Percentiles rank a stretch among this genome's conserved stretches.
phyloP scores from a whole-genome alignment of 2,888 invertebrate genomes.

The Elmis aenea region DNA sequence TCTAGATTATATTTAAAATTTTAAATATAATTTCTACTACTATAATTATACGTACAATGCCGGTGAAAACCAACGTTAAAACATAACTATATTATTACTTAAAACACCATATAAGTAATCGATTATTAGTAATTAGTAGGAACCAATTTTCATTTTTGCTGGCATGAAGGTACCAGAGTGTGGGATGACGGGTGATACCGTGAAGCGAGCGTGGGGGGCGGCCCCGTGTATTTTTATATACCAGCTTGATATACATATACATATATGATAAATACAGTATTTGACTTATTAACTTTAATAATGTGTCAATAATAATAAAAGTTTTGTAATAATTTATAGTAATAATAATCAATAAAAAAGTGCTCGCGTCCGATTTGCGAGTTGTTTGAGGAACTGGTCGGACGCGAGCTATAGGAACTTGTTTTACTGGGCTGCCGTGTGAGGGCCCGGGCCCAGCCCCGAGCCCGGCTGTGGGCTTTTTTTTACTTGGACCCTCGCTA shows the following conservation, averaged over 20 bases:
- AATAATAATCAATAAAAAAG: slow-evolving; percentile 47
- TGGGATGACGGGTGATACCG: slow-evolving; percentile 31
- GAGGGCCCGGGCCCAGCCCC: slow-evolving; percentile 50
- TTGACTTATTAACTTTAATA: slow-evolving; percentile 48
- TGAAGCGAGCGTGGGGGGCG: slow-evolving; percentile 34
- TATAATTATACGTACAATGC: slow-evolving; percentile 50
- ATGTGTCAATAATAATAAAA: slow-evolving; percentile 46
- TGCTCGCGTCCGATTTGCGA: slow-evolving; percentile 41
- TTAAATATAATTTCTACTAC: slow-evolving; percentile 49
- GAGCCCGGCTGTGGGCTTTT: slow-evolving; percentile 43
- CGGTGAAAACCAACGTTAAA: slow-evolving; percentile 46
- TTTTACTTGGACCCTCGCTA: slow-evolving; percentile 39
- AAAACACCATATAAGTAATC: slow-evolving; percentile 45
- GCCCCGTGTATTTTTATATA: slow-evolving; percentile 34
- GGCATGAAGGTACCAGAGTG: slow-evolving; percentile 36
- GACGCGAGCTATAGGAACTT: slow-evolving; percentile 48
- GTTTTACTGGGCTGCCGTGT: slow-evolving; percentile 47
- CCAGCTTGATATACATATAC: slow-evolving; percentile 49
- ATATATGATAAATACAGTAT: slow-evolving; percentile 49
- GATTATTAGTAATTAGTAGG: slow-evolving; percentile 50
- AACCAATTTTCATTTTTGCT: slow-evolving; percentile 47
- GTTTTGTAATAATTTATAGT: slow-evolving; percentile 45
- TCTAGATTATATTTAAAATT: slow-evolving; percentile 42
- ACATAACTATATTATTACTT: slow-evolving; percentile 49
- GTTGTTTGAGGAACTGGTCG: slow-evolving; percentile 43